phyloP scores from a whole-genome alignment of 2,888 invertebrate genomes.

The Diloba caeruleocephala region DNA sequence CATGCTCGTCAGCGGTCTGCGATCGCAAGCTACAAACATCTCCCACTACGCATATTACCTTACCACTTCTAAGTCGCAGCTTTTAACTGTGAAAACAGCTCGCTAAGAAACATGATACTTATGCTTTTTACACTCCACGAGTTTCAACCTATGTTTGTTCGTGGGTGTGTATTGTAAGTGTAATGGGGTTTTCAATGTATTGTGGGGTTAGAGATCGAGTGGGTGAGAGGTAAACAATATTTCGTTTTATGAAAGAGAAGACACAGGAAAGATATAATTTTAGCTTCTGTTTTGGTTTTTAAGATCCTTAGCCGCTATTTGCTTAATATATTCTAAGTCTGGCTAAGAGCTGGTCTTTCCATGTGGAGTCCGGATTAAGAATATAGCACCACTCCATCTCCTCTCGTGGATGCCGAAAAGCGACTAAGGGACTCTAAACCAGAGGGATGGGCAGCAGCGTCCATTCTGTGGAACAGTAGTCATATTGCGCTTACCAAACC shows the following conservation, averaged over 20 bases:
- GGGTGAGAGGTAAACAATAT: slow-evolving; percentile 17
- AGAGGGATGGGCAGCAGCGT: too few species aligned
- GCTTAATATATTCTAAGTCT: too few species aligned
- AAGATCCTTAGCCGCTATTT: too few species aligned
- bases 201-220: slow-evolving; percentile 19
- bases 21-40: slow-evolving; percentile 38
- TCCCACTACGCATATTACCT: slow-evolving; percentile 29
- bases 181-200: slow-evolving; percentile 34
- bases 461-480: too few species aligned
- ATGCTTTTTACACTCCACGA: slow-evolving; percentile 55
- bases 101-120: slow-evolving; percentile 70
- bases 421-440: too few species aligned
- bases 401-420: too few species aligned
- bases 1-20: neutral
- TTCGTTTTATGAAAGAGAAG: slow-evolving; percentile 11
- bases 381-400: too few species aligned
- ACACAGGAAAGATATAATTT: slow-evolving; percentile 7
- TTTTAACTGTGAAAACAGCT: slow-evolving; percentile 85
- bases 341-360: too few species aligned
- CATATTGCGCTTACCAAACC: too few species aligned
- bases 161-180: slow-evolving; percentile 34
- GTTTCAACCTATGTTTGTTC: slow-evolving; percentile 47
- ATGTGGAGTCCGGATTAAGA: too few species aligned
- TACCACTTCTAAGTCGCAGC: slow-evolving; percentile 65
- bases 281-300: slow-evolving; percentile 1